Conservation (phyloP, 2,113 vertebrate genomes). For the Lepus americanus region DNA sequence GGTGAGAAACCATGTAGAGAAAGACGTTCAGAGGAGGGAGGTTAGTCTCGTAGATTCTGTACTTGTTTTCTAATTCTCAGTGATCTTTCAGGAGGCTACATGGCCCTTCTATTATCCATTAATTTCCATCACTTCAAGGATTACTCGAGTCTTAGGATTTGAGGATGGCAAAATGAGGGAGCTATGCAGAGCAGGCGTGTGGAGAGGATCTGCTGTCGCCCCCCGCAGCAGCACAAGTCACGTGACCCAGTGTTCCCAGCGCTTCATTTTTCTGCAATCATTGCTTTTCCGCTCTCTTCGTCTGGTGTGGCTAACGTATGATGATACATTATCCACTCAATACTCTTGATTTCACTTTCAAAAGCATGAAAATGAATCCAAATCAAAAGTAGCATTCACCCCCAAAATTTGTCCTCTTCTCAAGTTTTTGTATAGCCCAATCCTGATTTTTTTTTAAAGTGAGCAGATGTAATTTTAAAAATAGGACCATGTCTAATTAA, state of each 20-base stretch:
- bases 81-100: background rate
- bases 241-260: slow-evolving; percentile 40
- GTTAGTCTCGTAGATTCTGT: background rate
- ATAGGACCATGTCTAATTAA: slow-evolving; percentile 82
- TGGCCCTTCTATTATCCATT: slow-evolving; percentile 8
- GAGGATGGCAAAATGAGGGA: slow-evolving; percentile 1
- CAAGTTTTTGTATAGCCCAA: slow-evolving; percentile 68
- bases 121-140: slow-evolving; percentile 57
- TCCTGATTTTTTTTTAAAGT: slow-evolving; percentile 51
- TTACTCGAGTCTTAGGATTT: slow-evolving; percentile 50
- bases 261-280: slow-evolving; percentile 75
- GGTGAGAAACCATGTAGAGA: background rate
- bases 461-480: slow-evolving; percentile 84
- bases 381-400: slow-evolving; percentile 64
- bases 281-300: slow-evolving; percentile 70
- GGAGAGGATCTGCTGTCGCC: background rate
- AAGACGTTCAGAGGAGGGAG: slow-evolving; percentile 17
- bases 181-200: background rate
- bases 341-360: slow-evolving; percentile 81
- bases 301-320: slow-evolving; percentile 68
- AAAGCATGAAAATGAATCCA: slow-evolving; percentile 76
- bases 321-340: slow-evolving; percentile 76
- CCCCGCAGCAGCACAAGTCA: background rate
- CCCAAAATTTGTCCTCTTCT: slow-evolving; percentile 60
- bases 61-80: slow-evolving; percentile 5